Evolutionary conservation across 2,888 invertebrate genomes (phyloP), one percentile per base, ranked within the genome.

Genomic region (Eupithecia dodoneata): DNA sequence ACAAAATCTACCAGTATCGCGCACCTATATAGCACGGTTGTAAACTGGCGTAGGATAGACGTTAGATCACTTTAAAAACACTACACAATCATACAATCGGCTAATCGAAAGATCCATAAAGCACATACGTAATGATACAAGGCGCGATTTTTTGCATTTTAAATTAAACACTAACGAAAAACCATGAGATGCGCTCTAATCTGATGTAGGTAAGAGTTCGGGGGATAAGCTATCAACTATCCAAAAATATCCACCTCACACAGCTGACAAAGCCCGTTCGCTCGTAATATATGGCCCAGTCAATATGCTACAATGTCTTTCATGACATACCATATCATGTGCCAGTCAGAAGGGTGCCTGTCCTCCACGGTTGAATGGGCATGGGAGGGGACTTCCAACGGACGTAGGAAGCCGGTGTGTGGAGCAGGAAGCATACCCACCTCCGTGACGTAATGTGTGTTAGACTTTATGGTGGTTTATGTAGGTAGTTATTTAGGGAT

Each of bases 371-470:
- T 81, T 84, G 81, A 88, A 80, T 83, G 84, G 78, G 47, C 82
- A 79, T 83, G 84, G 79, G 30, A 30, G 49, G 82, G 69, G 80
- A 80, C 81, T 87, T 86, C 87, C 87, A 83, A 83, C 80, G 81
- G 72, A 74, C 82, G 81, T 84, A 84, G 87, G 87, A 87, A 85
- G 80, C 78, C 76, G 70, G 70, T 71, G 75, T 74, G 67, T 65
- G 47, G 63, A 73, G 67, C 75, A 77, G 74, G 75, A 75, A 73
- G 65, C 69, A n/a, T 59, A 44, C 30, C 59, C 59, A 59, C 78
- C 73, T 49, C 74, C 76, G 73, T 76, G 72, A 76, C 76, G 72
- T 71, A 73, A 55, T 47, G 41, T 69, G 2, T 30, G 4, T 66
- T 15, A 5, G 7, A 66, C 66, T 15, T 42, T 66, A 73, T 49